These are phyloP conservation scores for Sicus ferrugineus DNA, from an alignment of 2,888 invertebrate species.

Conservation along the genomic window DNA sequence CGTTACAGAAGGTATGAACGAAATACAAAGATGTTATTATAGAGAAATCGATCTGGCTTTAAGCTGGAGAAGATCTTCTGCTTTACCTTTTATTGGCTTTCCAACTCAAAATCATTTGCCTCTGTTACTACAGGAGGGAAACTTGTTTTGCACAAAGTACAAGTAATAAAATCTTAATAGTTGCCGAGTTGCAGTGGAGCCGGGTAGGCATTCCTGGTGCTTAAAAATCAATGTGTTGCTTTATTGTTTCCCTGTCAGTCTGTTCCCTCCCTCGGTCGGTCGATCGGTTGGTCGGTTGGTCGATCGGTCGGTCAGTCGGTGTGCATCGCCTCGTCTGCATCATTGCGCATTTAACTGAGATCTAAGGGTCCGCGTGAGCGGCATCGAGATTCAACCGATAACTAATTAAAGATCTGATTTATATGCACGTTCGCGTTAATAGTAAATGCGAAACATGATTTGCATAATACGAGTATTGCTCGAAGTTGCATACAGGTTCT, in stretches of 20 bases:
- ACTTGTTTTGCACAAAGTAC: slow-evolving; percentile 2
- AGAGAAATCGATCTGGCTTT: too few species aligned
- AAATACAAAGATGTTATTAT: too few species aligned
- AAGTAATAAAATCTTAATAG: slow-evolving; percentile 12
- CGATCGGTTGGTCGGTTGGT: background rate
- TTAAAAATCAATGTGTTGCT: background rate
- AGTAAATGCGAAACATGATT: background rate
- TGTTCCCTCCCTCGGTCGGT: too few species aligned
- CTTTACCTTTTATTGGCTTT: background rate
- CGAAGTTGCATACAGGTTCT: background rate
- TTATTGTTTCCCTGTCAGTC: background rate
- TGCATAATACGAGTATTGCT: background rate
- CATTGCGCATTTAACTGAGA: background rate
- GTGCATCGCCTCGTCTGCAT: background rate
- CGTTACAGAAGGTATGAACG: too few species aligned
- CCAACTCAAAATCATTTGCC: background rate
- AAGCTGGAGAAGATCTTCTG: too few species aligned
- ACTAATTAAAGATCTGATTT: background rate
- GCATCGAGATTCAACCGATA: background rate
- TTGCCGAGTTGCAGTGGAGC: background rate
- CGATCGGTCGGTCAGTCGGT: background rate
- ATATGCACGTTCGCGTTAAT: background rate
- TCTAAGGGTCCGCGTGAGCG: background rate
- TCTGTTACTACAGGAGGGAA: background rate
- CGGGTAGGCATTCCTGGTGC: background rate